Percentiles rank a stretch among this genome's conserved stretches.
These are phyloP conservation scores for Noturus placidus DNA, from an alignment of 2,113 vertebrate genomes.

Conservation along the genomic window DNA sequence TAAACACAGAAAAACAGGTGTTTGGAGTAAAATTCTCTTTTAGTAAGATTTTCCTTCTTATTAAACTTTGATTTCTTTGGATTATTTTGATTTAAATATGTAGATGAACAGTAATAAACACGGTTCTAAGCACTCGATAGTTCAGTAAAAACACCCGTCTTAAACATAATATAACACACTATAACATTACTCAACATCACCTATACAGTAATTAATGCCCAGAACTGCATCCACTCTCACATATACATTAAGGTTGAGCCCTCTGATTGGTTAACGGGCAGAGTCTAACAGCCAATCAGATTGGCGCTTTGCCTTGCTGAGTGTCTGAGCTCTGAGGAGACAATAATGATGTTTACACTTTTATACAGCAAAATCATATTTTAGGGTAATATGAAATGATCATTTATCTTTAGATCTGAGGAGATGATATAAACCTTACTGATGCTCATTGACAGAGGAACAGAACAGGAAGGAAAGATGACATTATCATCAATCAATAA, in stretches of 20 bases:
- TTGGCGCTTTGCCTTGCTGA: not conserved
- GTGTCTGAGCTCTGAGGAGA: not conserved
- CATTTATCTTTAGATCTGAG: not conserved
- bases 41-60: not conserved
- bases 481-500: not conserved
- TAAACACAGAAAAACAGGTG: not conserved
- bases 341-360: not conserved
- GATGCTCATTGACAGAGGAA: not conserved
- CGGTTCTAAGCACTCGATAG: not conserved
- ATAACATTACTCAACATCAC: not conserved
- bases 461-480: not conserved
- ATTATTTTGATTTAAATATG: not conserved
- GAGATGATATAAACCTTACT: not conserved
- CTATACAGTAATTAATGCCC: not conserved
- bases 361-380: not conserved
- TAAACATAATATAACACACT: not conserved
- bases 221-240: not conserved
- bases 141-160: not conserved
- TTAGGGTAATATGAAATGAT: not conserved
- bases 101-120: not conserved
- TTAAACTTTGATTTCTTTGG: not conserved
- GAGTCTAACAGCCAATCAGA: constrained; percentile 10
- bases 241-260: not conserved
- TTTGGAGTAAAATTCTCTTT: not conserved
- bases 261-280: not conserved